A percentile compares a stretch with the other conserved stretches of the same genome.
Conservation (phyloP, 2,888 invertebrate genomes). For the Lamproptera curius region DNA sequence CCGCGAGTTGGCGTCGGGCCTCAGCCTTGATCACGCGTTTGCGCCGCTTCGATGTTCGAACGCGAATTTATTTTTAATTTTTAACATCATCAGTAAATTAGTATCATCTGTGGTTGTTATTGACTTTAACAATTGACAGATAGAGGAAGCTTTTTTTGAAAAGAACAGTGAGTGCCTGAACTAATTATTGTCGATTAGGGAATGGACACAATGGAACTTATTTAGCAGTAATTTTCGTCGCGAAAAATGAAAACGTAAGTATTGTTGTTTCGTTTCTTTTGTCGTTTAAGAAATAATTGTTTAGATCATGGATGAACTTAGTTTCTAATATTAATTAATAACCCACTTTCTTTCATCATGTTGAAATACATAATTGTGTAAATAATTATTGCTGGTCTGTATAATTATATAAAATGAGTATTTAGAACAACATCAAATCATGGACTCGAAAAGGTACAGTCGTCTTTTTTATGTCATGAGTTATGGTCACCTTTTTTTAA, state of each 20-base stretch:
- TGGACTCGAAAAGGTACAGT: too few species aligned
- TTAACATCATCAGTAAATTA: constrained; percentile 24
- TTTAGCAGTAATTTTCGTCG: constrained; percentile 58
- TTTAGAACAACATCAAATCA: too few species aligned
- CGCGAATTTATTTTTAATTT: constrained; percentile 33
- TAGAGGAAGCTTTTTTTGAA: constrained; percentile 36
- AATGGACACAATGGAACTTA: constrained; percentile 61
- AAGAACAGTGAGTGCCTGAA: constrained; percentile 43
- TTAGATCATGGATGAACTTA: too few species aligned
- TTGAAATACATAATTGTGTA: too few species aligned
- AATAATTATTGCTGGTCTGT: too few species aligned
- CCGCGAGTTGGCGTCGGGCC: constrained; percentile 69
- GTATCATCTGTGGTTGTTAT: constrained; percentile 22
- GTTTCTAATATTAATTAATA: too few species aligned
- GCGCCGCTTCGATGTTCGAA: constrained; percentile 48
- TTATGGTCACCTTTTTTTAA: too few species aligned
- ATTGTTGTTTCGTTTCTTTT: constrained; percentile 46
- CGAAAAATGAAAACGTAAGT: constrained; percentile 73
- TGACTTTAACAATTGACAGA: constrained; percentile 31
- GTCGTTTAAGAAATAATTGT: too few species aligned
- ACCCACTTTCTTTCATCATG: too few species aligned
- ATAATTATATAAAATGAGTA: too few species aligned
- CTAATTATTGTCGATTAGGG: constrained; percentile 43
- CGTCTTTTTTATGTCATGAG: too few species aligned
- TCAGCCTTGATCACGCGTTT: constrained; percentile 69